phyloP scores from a whole-genome alignment of 1,140 invertebrate genomes.

The Nebria ingens region DNA sequence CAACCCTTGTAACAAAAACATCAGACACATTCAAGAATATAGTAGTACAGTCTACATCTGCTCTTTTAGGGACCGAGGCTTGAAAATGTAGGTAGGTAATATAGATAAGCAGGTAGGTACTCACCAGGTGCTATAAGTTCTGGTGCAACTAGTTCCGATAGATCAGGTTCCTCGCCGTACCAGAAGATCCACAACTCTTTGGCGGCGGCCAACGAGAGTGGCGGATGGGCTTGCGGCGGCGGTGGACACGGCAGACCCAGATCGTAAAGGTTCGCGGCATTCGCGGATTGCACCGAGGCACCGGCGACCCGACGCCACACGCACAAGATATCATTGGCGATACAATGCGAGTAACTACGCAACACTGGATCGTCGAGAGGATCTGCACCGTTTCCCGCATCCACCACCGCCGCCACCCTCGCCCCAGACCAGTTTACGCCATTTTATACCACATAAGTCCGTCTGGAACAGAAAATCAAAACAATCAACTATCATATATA shows the following conservation, averaged over 20 bases:
- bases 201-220: slow-evolving; percentile 63
- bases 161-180: slow-evolving; percentile 95
- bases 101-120: too few species aligned
- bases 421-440: slow-evolving; percentile 85
- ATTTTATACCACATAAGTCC: slow-evolving; percentile 97
- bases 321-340: slow-evolving; percentile 88
- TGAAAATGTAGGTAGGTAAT: too few species aligned
- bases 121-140: slow-evolving; percentile 68
- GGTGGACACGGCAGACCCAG: slow-evolving; percentile 37
- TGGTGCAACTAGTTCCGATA: slow-evolving; percentile 67
- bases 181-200: slow-evolving; percentile 99
- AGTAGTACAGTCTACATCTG: too few species aligned
- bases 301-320: slow-evolving; percentile 81
- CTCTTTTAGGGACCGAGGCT: too few species aligned
- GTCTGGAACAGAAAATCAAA: slow-evolving; percentile 56
- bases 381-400: slow-evolving; percentile 43
- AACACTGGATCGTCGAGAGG: slow-evolving; percentile 89
- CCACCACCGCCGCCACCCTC: slow-evolving; percentile 48
- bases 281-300: slow-evolving; percentile 33
- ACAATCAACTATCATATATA: too few species aligned
- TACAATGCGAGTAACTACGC: slow-evolving; percentile 83
- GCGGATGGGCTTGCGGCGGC: slow-evolving; percentile 44
- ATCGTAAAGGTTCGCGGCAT: slow-evolving; percentile 51
- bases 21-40: too few species aligned
- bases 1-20: too few species aligned